Evolutionary conservation across 2,888 invertebrate genomes (phyloP).

Genomic region (Trachelus tabidus): DNA sequence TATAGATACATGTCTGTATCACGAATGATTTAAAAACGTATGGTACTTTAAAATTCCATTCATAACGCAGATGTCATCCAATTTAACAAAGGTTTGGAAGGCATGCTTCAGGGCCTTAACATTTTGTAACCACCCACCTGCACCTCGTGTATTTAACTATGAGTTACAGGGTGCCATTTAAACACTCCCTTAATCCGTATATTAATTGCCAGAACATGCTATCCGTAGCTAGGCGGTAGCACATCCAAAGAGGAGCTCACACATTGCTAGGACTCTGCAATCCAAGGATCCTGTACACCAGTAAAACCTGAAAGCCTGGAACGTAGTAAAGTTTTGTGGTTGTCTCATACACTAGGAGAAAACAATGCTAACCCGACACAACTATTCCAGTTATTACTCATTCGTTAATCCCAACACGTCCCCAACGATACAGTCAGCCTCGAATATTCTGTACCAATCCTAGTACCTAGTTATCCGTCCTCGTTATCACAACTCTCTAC

Average conservation of each 20-base stretch:
- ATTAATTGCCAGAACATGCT: constrained; percentile 44
- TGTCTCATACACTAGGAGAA: constrained; percentile 19
- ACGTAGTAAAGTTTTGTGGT: too few species aligned
- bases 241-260: constrained; percentile 11
- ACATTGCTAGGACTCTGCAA: constrained; percentile 2
- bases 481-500: too few species aligned
- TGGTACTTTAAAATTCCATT: too few species aligned
- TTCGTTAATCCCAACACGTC: constrained; percentile 60
- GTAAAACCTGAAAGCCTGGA: too few species aligned
- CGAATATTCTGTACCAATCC: too few species aligned
- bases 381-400: constrained; percentile 60
- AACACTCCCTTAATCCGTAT: constrained; percentile 42
- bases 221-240: constrained; percentile 24
- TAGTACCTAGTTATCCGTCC: too few species aligned
- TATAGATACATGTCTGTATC: too few species aligned
- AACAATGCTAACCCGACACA: constrained; percentile 36
- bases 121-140: too few species aligned
- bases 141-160: constrained; percentile 11
- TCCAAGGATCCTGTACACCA: too few species aligned
- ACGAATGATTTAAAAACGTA: too few species aligned
- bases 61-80: background rate
- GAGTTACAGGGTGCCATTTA: constrained; percentile 16
- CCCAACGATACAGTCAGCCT: constrained; percentile 51
- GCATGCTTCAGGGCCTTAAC: constrained; percentile 3
- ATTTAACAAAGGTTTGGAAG: constrained; percentile 10